Base-by-base conservation (phyloP, 2,888 invertebrate species). In the Trimorus sp. region DNA sequence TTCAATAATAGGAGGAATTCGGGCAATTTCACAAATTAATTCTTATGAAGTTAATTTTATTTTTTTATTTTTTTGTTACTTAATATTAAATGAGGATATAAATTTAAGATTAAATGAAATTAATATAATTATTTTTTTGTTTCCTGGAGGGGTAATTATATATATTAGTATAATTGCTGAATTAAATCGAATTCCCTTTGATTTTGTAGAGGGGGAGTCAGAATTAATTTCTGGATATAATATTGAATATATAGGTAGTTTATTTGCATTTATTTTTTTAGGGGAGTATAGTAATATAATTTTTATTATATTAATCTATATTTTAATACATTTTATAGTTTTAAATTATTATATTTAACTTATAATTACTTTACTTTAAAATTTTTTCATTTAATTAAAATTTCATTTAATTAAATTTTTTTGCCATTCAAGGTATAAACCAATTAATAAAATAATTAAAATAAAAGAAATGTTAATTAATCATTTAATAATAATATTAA, bases 191-290 rank as follows among this genome's bases (percentile, higher is more conserved):
- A 94, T 94, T 87, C 95, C 95, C 53, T 95, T 95, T 95, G 95
- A 96, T 94, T 96, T 96, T 94, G 94, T 95, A 66, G 96, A 96
- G 71, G 95, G 95, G 0, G 96, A 96, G 86, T 95, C 95, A 80
- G 96, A 96, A 85, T 93, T 96, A 92, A 95, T 96, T 85, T 96
- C 95, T 1, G 96, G 96, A 0, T 96, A 96, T 95, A 96, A 96
- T 94, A 92, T 95, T 85, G 96, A 96, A 84, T 96, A 95, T 93
- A 94, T 94, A 93, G 94, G 94, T 87, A 94, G 94, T 0, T 93
- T 94, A 9, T 95, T 96, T 95, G 94, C 94, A 70, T 93, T 95
- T 92, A 94, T 95, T 94, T 95, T 95, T 94, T 93, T 95, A 90
- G 93, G 94, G 0, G 86, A 88, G 76, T 87, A 87, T 85, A 70